A percentile compares a stretch with the other conserved stretches of the same genome.
Evolutionary conservation across 92 coral and sea anemone species (phyloP).

Genomic region (Zoanthus solanderi): DNA sequence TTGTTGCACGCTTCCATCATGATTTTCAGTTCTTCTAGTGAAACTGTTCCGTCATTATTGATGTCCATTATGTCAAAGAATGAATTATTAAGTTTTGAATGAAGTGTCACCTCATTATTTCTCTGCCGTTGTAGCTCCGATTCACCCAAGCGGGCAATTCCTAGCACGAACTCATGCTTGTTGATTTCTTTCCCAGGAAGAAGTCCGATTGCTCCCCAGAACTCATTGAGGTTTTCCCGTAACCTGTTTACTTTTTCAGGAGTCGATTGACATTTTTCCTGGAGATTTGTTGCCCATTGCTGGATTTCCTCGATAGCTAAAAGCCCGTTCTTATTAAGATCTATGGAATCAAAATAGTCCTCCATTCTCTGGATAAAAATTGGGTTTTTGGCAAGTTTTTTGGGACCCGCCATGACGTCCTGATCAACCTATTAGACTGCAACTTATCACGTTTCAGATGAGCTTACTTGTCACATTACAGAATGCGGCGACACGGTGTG

Average conservation of each 20-base stretch:
- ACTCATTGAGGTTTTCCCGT: slow-evolving; percentile 43
- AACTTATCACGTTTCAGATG: too few species aligned
- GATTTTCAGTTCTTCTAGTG: slow-evolving; percentile 66
- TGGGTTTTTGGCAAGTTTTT: slow-evolving; percentile 55
- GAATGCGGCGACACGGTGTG: not conserved
- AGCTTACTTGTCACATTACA: not conserved
- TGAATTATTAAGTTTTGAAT: slow-evolving; percentile 65
- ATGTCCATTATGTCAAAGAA: slow-evolving; percentile 76
- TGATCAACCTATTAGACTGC: not conserved
- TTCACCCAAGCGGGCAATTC: slow-evolving; percentile 67
- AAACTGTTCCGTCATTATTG: slow-evolving; percentile 71
- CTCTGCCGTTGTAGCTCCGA: slow-evolving; percentile 63
- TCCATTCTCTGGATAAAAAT: slow-evolving; percentile 61
- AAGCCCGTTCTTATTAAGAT: slow-evolving; percentile 67
- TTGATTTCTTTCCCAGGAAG: slow-evolving; percentile 67
- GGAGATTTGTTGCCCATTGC: slow-evolving; percentile 73
- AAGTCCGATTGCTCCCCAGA: slow-evolving; percentile 76
- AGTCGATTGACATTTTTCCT: slow-evolving; percentile 61
- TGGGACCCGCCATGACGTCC: slow-evolving; percentile 23
- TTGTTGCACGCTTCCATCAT: slow-evolving; percentile 76
- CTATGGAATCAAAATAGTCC: slow-evolving; percentile 73
- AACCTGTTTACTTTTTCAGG: slow-evolving; percentile 52
- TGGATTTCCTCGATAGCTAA: slow-evolving; percentile 67
- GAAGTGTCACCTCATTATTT: slow-evolving; percentile 59
- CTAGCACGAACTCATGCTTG: slow-evolving; percentile 64